phyloP scores from a whole-genome alignment of 2,113 vertebrate species.

The Clarias gariepinus region DNA sequence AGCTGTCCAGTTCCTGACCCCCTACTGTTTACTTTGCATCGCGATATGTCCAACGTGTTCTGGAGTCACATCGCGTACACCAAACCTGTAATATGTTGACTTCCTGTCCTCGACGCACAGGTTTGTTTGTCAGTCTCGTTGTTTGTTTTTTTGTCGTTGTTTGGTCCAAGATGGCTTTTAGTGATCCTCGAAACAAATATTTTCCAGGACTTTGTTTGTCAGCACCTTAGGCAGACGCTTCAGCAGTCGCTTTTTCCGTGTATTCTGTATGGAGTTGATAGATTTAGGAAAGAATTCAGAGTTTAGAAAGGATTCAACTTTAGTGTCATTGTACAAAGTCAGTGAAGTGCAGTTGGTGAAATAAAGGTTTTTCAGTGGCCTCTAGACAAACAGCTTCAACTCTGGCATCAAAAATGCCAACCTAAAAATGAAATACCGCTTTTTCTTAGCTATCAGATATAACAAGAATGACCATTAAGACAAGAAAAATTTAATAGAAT shows the following conservation, averaged over 20 bases:
- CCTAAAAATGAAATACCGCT: not conserved
- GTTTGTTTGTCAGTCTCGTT: slow-evolving; percentile 48
- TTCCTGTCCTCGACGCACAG: not conserved
- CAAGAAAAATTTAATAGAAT: not conserved
- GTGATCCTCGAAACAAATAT: slow-evolving; percentile 32
- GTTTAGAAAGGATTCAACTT: not conserved
- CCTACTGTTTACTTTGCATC: slow-evolving; percentile 64
- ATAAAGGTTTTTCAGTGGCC: not conserved
- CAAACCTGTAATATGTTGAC: slow-evolving; percentile 45
- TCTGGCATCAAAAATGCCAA: not conserved
- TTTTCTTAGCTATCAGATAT: not conserved
- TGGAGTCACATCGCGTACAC: not conserved
- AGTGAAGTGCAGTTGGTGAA: too few species aligned
- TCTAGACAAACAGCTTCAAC: not conserved
- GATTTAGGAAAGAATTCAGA: not conserved
- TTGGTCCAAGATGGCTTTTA: slow-evolving; percentile 42
- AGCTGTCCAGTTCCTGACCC: slow-evolving; percentile 56
- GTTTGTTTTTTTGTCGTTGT: slow-evolving; percentile 44
- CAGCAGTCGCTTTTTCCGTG: not conserved
- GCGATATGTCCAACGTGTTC: slow-evolving; percentile 51
- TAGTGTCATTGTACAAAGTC: too few species aligned
- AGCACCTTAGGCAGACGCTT: slow-evolving; percentile 29
- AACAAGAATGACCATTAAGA: not conserved
- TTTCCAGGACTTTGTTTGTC: slow-evolving; percentile 36
- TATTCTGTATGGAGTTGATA: not conserved